Conservation (phyloP, 2,113 vertebrate species). For the Oryctolagus cuniculus region DNA sequence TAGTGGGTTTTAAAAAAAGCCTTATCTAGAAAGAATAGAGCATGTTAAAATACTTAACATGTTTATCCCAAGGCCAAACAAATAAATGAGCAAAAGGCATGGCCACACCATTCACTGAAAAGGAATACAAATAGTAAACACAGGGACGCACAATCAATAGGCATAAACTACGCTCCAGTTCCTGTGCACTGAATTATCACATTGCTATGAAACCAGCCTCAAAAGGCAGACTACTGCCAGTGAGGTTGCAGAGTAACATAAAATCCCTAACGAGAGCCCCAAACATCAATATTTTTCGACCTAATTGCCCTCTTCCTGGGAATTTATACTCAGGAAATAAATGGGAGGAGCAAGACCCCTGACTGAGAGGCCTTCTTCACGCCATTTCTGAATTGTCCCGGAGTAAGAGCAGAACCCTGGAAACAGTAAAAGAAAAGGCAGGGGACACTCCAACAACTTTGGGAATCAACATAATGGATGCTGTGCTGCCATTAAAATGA, state of each 20-base stretch:
- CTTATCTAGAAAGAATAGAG: background rate
- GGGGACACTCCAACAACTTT: background rate
- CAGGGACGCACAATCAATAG: conserved; percentile 41
- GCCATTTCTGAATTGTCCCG: background rate
- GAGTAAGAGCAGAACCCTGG: background rate
- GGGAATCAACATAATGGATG: background rate
- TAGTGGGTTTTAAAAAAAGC: background rate
- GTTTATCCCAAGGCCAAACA: background rate
- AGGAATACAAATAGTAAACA: conserved; percentile 41
- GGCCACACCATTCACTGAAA: background rate
- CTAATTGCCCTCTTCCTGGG: conserved; percentile 56
- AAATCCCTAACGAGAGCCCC: conserved; percentile 43
- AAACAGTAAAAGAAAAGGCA: background rate
- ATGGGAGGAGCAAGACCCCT: background rate
- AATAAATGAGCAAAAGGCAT: background rate
- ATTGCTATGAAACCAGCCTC: conserved; percentile 52
- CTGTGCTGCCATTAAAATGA: background rate
- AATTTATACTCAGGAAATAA: conserved; percentile 55
- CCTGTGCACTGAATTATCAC: conserved; percentile 11
- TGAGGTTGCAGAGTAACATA: conserved; percentile 59
- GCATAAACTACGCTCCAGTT: conserved; percentile 14
- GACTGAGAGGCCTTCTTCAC: background rate
- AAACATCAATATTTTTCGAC: conserved; percentile 48
- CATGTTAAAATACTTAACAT: conserved; percentile 8
- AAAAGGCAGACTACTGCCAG: conserved; percentile 57